A percentile compares a stretch with the other conserved stretches of the same genome.
Evolutionary conservation across 1,140 invertebrate species (phyloP).

Genomic region (Bathynomus jamesi): DNA sequence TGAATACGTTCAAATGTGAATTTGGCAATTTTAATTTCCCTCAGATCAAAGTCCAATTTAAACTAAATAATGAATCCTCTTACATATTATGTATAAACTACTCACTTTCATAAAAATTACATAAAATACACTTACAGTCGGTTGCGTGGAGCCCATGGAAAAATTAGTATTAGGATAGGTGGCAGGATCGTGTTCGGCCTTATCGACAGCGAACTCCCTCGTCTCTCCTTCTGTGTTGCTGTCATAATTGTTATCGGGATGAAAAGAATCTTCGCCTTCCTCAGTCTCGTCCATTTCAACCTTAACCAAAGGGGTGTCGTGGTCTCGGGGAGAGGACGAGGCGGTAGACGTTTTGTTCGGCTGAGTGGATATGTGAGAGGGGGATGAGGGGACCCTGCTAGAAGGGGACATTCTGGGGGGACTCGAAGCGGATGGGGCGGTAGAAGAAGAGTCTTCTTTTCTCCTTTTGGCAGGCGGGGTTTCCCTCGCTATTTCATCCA

Average conservation of each 20-base stretch:
- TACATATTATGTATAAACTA: not conserved
- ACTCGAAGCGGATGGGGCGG: not conserved
- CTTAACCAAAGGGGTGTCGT: not conserved
- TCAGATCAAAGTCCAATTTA: no score
- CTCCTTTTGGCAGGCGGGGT: not conserved
- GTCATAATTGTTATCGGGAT: not conserved
- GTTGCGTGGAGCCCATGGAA: no score
- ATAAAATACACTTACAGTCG: not conserved
- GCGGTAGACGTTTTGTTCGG: not conserved
- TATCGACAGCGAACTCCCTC: not conserved
- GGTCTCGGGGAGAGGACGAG: not conserved
- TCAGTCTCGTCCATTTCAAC: not conserved
- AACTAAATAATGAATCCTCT: no score
- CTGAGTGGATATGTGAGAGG: not conserved
- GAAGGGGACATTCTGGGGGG: not conserved
- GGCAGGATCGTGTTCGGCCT: not conserved
- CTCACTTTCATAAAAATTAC: not conserved
- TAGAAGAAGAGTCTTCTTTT: not conserved
- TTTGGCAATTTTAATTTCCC: no score
- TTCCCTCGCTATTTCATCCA: not conserved
- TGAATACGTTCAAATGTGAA: no score
- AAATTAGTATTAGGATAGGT: not conserved
- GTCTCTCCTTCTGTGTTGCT: not conserved
- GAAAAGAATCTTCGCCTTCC: not conserved
- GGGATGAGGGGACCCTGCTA: not conserved